phyloP scores from a whole-genome alignment of 2,888 invertebrate genomes.

The Drosophila cracens region DNA sequence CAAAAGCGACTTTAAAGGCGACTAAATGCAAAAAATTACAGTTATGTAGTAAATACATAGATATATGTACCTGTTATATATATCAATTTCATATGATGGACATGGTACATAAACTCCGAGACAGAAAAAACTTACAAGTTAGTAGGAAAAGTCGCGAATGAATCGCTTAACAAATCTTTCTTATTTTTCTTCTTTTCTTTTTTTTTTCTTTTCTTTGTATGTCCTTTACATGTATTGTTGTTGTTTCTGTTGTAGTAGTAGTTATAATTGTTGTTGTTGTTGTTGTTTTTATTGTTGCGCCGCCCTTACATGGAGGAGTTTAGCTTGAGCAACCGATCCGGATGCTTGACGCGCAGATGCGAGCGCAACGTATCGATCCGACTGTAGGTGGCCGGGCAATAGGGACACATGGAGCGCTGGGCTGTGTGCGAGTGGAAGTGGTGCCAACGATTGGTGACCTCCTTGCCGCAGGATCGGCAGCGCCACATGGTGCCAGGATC shows the following conservation, averaged over 20 bases:
- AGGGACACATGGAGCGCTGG: slow-evolving; percentile 92
- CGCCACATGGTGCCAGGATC: slow-evolving; percentile 91
- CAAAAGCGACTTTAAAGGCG: slow-evolving; percentile 45
- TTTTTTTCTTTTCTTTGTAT: slow-evolving; percentile 8
- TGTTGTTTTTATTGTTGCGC: slow-evolving; percentile 22
- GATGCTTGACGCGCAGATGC: slow-evolving; percentile 92
- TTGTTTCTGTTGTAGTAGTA: slow-evolving; percentile 9
- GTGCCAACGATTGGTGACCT: slow-evolving; percentile 95
- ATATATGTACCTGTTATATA: not conserved
- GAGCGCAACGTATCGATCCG: slow-evolving; percentile 94
- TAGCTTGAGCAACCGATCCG: slow-evolving; percentile 84
- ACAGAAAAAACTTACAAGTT: slow-evolving; percentile 54
- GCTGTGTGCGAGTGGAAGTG: slow-evolving; percentile 94
- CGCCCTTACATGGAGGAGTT: slow-evolving; percentile 82
- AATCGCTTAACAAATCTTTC: slow-evolving; percentile 33
- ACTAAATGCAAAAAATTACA: slow-evolving; percentile 65
- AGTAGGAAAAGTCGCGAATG: slow-evolving; percentile 56
- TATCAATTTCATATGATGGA: slow-evolving; percentile 16
- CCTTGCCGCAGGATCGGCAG: slow-evolving; percentile 93
- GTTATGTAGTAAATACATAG: slow-evolving; percentile 13
- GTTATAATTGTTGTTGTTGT: slow-evolving; percentile 27
- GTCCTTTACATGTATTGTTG: slow-evolving; percentile 4
- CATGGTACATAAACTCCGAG: slow-evolving; percentile 28
- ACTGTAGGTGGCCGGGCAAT: slow-evolving; percentile 94
- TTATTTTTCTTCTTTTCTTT: not conserved